Conservation (phyloP, 2,888 invertebrate species). For the Cremastinae sp. region DNA sequence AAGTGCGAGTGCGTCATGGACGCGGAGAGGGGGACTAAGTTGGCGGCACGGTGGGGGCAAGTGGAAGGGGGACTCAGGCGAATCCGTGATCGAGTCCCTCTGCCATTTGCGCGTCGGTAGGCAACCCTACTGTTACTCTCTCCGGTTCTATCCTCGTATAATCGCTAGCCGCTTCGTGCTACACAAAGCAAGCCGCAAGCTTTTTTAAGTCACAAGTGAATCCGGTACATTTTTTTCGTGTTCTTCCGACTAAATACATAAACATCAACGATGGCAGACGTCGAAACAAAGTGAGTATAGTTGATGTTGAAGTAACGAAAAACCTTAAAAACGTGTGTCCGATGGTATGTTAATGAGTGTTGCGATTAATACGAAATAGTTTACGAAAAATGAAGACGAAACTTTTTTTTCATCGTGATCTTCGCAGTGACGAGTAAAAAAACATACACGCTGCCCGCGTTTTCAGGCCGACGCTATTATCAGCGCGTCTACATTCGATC, state of each 20-base stretch:
- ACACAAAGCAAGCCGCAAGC: slow-evolving; percentile 33
- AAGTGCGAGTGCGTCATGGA: slow-evolving; percentile 13
- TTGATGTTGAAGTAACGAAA: slow-evolving; percentile 3
- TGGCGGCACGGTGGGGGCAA: slow-evolving; percentile 8
- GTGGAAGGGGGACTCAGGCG: slow-evolving; percentile 64
- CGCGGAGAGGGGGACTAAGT: slow-evolving; percentile 29
- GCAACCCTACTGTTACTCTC: slow-evolving; percentile 66
- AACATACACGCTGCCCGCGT: slow-evolving; percentile 41
- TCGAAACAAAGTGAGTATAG: slow-evolving; percentile 85
- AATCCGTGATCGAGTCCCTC: slow-evolving; percentile 67
- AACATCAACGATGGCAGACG: slow-evolving; percentile 84
- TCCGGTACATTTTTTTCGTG: slow-evolving; percentile 42
- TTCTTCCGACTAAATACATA: slow-evolving; percentile 58
- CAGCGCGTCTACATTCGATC: slow-evolving; percentile 45
- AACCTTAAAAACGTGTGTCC: slow-evolving; percentile 13
- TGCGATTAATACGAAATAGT: neutral
- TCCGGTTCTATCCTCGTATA: slow-evolving; percentile 58
- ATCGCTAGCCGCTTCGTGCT: slow-evolving; percentile 32
- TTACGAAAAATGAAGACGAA: neutral
- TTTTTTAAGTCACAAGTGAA: slow-evolving; percentile 48
- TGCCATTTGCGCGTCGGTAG: slow-evolving; percentile 73
- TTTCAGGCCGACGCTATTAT: slow-evolving; percentile 44
- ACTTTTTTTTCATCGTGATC: slow-evolving; percentile 17
- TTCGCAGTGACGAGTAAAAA: slow-evolving; percentile 17
- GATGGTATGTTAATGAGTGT: slow-evolving; percentile 7